Conservation (phyloP, 1,140 invertebrate species). For the Dinoponera quadriceps region DNA sequence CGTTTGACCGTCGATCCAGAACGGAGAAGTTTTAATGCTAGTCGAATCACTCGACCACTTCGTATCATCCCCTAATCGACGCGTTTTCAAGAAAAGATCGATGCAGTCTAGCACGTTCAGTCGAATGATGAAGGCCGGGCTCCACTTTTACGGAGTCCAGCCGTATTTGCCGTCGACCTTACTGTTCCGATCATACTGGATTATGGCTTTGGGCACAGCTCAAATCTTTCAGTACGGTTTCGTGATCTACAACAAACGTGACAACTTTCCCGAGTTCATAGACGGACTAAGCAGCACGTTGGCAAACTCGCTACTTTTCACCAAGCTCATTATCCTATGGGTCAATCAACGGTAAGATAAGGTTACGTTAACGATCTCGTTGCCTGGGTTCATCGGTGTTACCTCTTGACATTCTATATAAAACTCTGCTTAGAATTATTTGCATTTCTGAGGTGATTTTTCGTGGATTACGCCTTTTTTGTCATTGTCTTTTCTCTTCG, state of each 20-base stretch:
- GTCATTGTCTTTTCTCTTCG: no score
- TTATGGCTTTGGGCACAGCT: conserved; percentile 20
- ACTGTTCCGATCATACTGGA: conserved; percentile 13
- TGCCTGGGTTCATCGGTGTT: no score
- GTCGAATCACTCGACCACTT: no score
- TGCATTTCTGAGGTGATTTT: no score
- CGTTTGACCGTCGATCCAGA: no score
- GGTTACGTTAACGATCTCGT: no score
- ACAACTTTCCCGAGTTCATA: conserved; percentile 34
- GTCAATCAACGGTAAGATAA: conserved; percentile 24
- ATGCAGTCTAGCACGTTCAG: conserved; percentile 3
- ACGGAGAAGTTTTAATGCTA: no score
- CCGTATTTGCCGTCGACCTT: conserved; percentile 5
- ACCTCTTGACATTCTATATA: no score
- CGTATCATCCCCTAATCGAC: no score
- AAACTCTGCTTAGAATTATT: no score
- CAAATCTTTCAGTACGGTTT: conserved; percentile 47
- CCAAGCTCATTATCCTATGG: conserved; percentile 42
- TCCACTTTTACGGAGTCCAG: conserved; percentile 24
- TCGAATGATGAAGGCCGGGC: background rate
- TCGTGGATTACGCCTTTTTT: no score
- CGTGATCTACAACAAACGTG: conserved; percentile 16
- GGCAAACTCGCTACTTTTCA: conserved; percentile 4
- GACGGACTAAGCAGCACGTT: conserved; percentile 35
- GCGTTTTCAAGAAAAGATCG: no score